Conservation (phyloP, 2,797 vertebrate genomes). For the Micromesistius poutassou region DNA sequence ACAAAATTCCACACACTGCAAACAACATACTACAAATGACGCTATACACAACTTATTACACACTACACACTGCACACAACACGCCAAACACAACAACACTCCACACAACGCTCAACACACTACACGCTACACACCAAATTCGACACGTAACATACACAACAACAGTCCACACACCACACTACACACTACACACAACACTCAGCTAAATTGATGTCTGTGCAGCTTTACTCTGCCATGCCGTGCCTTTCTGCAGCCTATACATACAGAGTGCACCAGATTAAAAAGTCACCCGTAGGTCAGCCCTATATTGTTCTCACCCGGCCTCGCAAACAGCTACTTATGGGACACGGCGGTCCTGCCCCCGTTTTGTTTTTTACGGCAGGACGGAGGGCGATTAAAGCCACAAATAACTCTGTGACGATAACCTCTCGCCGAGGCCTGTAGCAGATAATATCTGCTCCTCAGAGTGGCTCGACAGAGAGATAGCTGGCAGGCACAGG, state of each 20-base stretch:
- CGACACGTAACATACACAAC: too few species aligned
- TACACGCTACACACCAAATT: background rate
- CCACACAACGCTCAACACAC: background rate
- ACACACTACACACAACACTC: background rate
- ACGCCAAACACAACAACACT: background rate
- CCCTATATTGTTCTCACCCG: slow-evolving; percentile 32
- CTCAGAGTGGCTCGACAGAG: slow-evolving; percentile 38
- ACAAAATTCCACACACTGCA: background rate
- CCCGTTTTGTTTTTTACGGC: slow-evolving; percentile 22
- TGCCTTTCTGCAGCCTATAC: slow-evolving; percentile 27
- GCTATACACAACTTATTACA: background rate
- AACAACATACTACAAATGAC: background rate
- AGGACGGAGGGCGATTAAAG: slow-evolving; percentile 46
- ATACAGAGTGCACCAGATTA: slow-evolving; percentile 26
- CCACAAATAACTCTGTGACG: slow-evolving; percentile 56
- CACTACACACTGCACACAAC: background rate
- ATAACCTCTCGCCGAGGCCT: slow-evolving; percentile 49
- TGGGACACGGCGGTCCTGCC: slow-evolving; percentile 35
- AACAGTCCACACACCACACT: too few species aligned
- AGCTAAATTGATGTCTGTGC: slow-evolving; percentile 5
- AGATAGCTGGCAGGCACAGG: slow-evolving; percentile 37
- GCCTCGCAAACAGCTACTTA: slow-evolving; percentile 53
- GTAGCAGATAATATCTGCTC: slow-evolving; percentile 20
- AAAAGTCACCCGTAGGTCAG: slow-evolving; percentile 48
- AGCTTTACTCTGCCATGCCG: slow-evolving; percentile 30